These are phyloP conservation scores for Marasmarcha lunaedactyla DNA, from an alignment of 2,888 invertebrate genomes.

Conservation along the genomic window DNA sequence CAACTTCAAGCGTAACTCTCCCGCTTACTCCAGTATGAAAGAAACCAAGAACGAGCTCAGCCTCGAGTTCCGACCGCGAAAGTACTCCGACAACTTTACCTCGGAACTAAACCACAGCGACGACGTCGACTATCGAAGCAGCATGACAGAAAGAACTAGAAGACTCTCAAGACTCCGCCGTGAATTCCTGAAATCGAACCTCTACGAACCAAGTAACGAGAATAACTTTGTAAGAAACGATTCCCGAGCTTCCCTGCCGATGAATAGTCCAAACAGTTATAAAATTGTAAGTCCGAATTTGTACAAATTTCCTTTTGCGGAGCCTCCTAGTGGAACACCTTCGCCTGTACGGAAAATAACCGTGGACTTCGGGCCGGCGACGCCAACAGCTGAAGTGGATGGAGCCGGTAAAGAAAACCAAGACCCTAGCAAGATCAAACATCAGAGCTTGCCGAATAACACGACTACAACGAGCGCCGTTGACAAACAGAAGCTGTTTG, in stretches of 20 bases:
- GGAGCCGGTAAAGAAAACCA: conserved; percentile 43
- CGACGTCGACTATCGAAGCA: conserved; percentile 53
- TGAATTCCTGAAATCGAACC: conserved; percentile 54
- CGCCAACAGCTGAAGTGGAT: conserved; percentile 31
- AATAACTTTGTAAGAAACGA: conserved; percentile 45
- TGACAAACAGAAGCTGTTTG: conserved; percentile 55
- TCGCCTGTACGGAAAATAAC: conserved; percentile 45
- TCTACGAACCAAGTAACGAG: conserved; percentile 46
- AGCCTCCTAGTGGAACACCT: conserved; percentile 52
- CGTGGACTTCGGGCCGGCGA: conserved; percentile 34
- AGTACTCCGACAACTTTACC: conserved; percentile 59
- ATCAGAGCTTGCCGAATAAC: conserved; percentile 37
- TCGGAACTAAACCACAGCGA: conserved; percentile 57
- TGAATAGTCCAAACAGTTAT: conserved; percentile 38
- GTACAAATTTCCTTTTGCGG: conserved; percentile 63
- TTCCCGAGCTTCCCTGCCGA: conserved; percentile 49
- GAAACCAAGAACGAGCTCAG: conserved; percentile 42
- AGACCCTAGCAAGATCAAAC: conserved; percentile 31
- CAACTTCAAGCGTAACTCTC: conserved; percentile 56
- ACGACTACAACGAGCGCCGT: conserved; percentile 32
- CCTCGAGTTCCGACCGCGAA: conserved; percentile 50
- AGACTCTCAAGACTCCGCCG: conserved; percentile 52
- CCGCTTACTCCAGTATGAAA: conserved; percentile 59
- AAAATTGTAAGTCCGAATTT: conserved; percentile 60
- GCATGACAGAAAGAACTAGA: conserved; percentile 52